Conservation (phyloP, 2,888 invertebrate genomes). For the Chymomyza amoena region DNA sequence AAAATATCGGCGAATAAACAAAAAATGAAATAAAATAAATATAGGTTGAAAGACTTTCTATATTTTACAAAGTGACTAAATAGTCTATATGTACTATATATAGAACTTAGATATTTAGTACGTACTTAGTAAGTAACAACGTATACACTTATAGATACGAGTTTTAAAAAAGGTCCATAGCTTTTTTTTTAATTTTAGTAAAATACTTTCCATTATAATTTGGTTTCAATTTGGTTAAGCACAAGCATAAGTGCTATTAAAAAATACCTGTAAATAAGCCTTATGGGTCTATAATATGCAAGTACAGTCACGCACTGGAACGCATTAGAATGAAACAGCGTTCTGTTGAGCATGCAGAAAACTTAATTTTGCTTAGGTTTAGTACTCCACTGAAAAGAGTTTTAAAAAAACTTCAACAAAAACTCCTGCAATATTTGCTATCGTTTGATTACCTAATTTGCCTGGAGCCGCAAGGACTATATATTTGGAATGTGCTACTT, state of each 20-base stretch:
- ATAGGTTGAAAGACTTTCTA: too few species aligned
- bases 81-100: too few species aligned
- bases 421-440: not conserved
- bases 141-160: too few species aligned
- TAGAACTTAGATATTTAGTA: too few species aligned
- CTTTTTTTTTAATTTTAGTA: too few species aligned
- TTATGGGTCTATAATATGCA: not conserved
- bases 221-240: too few species aligned
- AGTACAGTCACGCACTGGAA: conserved; percentile 51
- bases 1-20: too few species aligned
- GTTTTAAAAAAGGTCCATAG: too few species aligned
- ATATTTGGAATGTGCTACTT: conserved; percentile 49
- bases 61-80: too few species aligned
- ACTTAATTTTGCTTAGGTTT: conserved; percentile 1
- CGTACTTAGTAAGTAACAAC: too few species aligned
- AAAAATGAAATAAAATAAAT: too few species aligned
- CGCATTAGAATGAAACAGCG: conserved; percentile 47
- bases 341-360: conserved; percentile 39
- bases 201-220: too few species aligned
- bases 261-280: not conserved
- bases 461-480: conserved; percentile 29
- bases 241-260: not conserved
- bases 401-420: not conserved
- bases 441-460: not conserved
- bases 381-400: not conserved